Percentiles rank a stretch among this genome's conserved stretches.
Conservation (phyloP, 2,888 invertebrate species). For the Oscheius myriophilus region DNA sequence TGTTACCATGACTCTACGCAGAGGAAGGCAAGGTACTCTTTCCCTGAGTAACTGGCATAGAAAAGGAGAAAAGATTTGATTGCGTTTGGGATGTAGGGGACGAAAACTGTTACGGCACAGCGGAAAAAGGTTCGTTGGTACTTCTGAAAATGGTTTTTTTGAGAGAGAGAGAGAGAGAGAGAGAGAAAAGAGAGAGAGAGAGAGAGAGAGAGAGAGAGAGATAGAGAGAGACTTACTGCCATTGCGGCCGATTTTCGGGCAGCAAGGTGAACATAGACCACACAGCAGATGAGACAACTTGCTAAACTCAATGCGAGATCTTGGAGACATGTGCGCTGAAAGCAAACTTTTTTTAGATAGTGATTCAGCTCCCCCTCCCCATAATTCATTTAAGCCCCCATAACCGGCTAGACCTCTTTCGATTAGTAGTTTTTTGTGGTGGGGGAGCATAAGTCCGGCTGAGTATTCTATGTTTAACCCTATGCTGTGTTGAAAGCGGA, state of each 20-base stretch:
- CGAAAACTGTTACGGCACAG: conserved; percentile 19
- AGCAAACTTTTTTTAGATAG: background rate
- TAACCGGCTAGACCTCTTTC: too few species aligned
- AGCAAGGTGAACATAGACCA: conserved; percentile 9
- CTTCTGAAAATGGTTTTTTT: background rate
- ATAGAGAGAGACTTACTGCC: background rate
- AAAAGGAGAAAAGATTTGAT: conserved; percentile 19
- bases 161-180: too few species aligned
- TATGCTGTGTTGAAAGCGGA: too few species aligned
- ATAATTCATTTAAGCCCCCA: too few species aligned
- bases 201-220: too few species aligned
- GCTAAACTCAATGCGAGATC: conserved; percentile 6
- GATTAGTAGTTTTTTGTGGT: too few species aligned
- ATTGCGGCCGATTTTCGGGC: conserved; percentile 4
- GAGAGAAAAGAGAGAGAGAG: too few species aligned
- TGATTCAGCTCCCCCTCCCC: too few species aligned
- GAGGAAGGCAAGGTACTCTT: background rate
- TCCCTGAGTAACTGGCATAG: conserved; percentile 4
- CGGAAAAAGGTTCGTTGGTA: conserved; percentile 17
- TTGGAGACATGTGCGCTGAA: conserved; percentile 11
- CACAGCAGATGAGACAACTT: conserved; percentile 15
- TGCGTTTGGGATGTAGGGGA: conserved; percentile 19
- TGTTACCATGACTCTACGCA: conserved; percentile 19
- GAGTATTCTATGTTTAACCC: too few species aligned
- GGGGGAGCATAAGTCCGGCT: too few species aligned